phyloP scores from a whole-genome alignment of 2,888 invertebrate genomes.

The Charanyca ferruginea region DNA sequence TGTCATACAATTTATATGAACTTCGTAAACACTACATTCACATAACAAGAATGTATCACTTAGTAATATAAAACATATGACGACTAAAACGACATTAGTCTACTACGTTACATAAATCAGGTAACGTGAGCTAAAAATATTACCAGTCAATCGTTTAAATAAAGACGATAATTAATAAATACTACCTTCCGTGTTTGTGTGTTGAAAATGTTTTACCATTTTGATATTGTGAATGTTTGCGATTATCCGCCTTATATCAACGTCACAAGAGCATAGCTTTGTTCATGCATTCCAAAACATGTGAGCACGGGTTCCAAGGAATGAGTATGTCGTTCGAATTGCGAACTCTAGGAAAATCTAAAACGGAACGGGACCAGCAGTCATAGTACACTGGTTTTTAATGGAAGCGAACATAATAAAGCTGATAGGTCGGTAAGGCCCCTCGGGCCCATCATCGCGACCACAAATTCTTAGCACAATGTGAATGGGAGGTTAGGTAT shows the following conservation, averaged over 20 bases:
- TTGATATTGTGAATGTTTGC: slow-evolving; percentile 86
- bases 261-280: slow-evolving; percentile 83
- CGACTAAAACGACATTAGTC: slow-evolving; percentile 12
- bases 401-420: slow-evolving; percentile 87
- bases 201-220: slow-evolving; percentile 88
- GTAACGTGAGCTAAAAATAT: slow-evolving; percentile 77
- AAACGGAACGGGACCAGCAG: slow-evolving; percentile 78
- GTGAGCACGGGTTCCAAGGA: slow-evolving; percentile 85
- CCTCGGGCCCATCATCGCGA: slow-evolving; percentile 67
- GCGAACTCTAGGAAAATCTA: slow-evolving; percentile 60
- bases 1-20: slow-evolving; percentile 29
- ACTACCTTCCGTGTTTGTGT: slow-evolving; percentile 89
- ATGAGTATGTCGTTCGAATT: slow-evolving; percentile 82
- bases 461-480: slow-evolving; percentile 87
- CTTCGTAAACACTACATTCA: slow-evolving; percentile 21
- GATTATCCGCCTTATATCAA: slow-evolving; percentile 78
- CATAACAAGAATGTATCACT: slow-evolving; percentile 19
- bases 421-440: slow-evolving; percentile 75
- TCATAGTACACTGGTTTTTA: slow-evolving; percentile 87
- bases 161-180: slow-evolving; percentile 86
- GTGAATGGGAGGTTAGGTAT: slow-evolving; percentile 88
- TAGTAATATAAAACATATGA: slow-evolving; percentile 28
- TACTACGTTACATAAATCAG: slow-evolving; percentile 14
- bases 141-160: slow-evolving; percentile 72
- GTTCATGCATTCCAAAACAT: slow-evolving; percentile 86